Evolutionary conservation across 2,888 invertebrate species (phyloP), one percentile per base, ranked within the genome.

Genomic region (Coenonympha arcania): DNA sequence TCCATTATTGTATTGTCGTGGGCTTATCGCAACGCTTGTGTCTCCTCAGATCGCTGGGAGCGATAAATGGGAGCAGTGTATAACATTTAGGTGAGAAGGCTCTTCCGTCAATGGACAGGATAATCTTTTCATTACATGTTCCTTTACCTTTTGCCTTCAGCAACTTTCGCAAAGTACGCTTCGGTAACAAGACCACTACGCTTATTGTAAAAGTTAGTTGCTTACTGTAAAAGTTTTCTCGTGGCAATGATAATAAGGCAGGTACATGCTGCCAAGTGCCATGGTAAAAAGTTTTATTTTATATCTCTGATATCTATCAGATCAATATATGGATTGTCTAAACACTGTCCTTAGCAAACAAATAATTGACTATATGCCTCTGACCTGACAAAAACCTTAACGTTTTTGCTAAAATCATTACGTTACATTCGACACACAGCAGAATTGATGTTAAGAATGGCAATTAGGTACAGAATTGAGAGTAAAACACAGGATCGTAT

Each of bases 1-100:
- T 63, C 79, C 80, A 83, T 85, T 82, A 84, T 80, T 79, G 81
- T 81, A 84, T 85, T 86, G 85, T 83, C 79, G 83, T 76, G 79
- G 79, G 81, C 73, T 78, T 80, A 76, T 78, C 74, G 80, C 79
- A 76, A 73, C 73, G 70, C 73, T 71, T 69, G 75, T 74, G 71
- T 79, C 79, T 80, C 73, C 67, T 75, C 66, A 72, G 71, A 76
- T 76, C 75, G 73, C 65, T 61, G 69, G 69, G 68, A 67, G 66
- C 63, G 67, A 68, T 72, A 69, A 42, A 36, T 41, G 36, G 37
- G 16, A 37, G 22, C 16, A 19, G 31, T 39, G 34, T 33, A 44
- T 33, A 48, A 33, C 44, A 52, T 48, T 52, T 44, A 33, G 52
- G 48, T 44, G 48, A 41, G 26, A 44, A 28, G 16, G 31, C 9